phyloP scores from a whole-genome alignment of 1,140 invertebrate species.

The Ostrea edulis region DNA sequence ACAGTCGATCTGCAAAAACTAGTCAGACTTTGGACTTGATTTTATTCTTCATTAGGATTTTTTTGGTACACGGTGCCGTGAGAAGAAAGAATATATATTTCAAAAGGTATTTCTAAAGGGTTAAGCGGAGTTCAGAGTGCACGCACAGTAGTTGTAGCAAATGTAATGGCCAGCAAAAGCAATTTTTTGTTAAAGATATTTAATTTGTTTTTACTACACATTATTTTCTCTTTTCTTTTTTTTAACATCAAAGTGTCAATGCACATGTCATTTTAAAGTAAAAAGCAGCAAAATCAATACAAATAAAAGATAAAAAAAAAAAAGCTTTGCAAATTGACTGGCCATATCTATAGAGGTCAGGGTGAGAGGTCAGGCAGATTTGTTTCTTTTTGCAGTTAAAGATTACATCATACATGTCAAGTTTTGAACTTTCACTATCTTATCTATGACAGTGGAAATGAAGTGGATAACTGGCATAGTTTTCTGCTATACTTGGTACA shows the following conservation, averaged over 20 bases:
- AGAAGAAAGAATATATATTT: background rate
- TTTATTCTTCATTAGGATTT: background rate
- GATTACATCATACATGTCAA: background rate
- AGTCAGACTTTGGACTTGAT: constrained; percentile 3
- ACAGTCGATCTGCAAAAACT: constrained; percentile 57
- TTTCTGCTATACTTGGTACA: too few relatives aligned
- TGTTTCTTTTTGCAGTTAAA: background rate
- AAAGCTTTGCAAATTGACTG: constrained; percentile 28
- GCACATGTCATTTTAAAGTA: background rate
- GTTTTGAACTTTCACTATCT: too few relatives aligned
- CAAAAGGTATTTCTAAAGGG: background rate
- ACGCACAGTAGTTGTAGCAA: constrained; percentile 17
- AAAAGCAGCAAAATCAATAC: constrained; percentile 33
- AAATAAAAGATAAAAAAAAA: background rate
- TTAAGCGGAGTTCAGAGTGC: constrained; percentile 17
- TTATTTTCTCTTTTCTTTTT: background rate
- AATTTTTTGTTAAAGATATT: background rate
- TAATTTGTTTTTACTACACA: background rate
- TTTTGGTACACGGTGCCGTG: constrained; percentile 11
- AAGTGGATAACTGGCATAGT: too few relatives aligned
- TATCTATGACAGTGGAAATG: too few relatives aligned
- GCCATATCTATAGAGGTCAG: constrained; percentile 35
- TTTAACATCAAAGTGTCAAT: background rate
- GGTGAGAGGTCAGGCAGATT: constrained; percentile 32
- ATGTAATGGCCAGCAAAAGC: constrained; percentile 16